phyloP scores from a whole-genome alignment of 2,797 vertebrate genomes.

The Borostomias antarcticus region DNA sequence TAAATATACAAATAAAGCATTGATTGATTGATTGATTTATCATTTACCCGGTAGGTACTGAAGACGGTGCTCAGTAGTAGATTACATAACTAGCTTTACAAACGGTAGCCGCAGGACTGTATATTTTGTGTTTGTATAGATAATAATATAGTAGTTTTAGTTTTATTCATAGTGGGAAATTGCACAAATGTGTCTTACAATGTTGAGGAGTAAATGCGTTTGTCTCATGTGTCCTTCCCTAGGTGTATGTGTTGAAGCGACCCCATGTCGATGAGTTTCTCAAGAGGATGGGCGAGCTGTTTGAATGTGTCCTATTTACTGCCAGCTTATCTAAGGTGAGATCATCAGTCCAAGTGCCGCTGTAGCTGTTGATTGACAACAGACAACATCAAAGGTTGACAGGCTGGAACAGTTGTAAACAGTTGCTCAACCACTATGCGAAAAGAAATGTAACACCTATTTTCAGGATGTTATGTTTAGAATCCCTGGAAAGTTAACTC shows the following conservation, averaged over 20 bases:
- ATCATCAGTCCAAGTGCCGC: background rate
- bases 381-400: background rate
- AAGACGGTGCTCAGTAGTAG: too few relatives aligned
- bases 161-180: too few relatives aligned
- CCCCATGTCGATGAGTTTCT: constrained; percentile 96
- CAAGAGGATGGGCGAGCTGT: constrained; percentile 94
- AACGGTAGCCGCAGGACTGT: too few relatives aligned
- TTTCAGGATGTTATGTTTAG: constrained; percentile 16
- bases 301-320: constrained; percentile 96
- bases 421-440: background rate
- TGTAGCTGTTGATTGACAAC: too few relatives aligned
- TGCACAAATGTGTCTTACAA: too few relatives aligned
- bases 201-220: background rate
- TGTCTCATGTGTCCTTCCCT: constrained; percentile 29
- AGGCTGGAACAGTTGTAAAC: background rate
- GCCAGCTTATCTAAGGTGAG: constrained; percentile 96
- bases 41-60: too few relatives aligned
- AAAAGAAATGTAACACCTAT: constrained; percentile 12
- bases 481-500: constrained; percentile 14
- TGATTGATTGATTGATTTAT: too few relatives aligned
- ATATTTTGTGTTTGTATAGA: too few relatives aligned
- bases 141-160: too few relatives aligned
- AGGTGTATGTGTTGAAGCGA: constrained; percentile 96
- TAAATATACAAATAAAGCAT: too few relatives aligned
- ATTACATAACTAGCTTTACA: too few relatives aligned